Base-by-base conservation (phyloP, 2,888 invertebrate genomes). In the Apeira syringaria region DNA sequence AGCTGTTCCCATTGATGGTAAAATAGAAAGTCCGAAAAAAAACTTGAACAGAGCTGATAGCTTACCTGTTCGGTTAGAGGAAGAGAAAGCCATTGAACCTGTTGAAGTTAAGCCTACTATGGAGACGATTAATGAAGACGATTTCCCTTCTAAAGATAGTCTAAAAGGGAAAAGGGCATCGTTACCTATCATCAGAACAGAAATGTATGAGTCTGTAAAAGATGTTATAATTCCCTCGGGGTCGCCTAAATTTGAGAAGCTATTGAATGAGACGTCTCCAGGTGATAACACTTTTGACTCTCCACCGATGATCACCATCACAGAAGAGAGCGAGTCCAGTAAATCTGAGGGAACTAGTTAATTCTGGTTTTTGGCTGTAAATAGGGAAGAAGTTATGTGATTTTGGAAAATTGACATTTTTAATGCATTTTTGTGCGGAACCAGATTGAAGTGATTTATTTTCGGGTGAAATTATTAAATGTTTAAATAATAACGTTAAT, bases 241-340 rank as follows among this genome's bases (percentile, higher is more conserved):
- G 1, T 91, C 91, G n/a, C 91, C 92, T 0, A 92, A 91, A 59
- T 92, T 92, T 61, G 92, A 92, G 64, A 88, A 91, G 51, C 68
- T 92, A 10, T 80, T 78, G 47, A 91, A 92, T 62, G 92, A 92
- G 32, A 78, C 81, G 22, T 91, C 92, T 25, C 75, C 82, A 5
- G 73, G 68, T 31, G 85, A 82, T 13, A 61, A 56, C 9, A 59
- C 61, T 18, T 84, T 74, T 24, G 76, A 79, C 37, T 68, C 77
- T 6, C 81, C 82, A 1, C 89, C 90, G 0, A 79, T 90, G 82
- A 90, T 89, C 37, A 90, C 89, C 0, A 90, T 90, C 28, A 89
- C 90, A 1, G 90, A 90, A 54, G 90, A 90, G 43, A 76, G 70
- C 47, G 90, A 90, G 47, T 73, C 80, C 28, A 78, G 73, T 31